These are phyloP conservation scores for Drosophila prosaltans DNA, from an alignment of 1,140 invertebrate genomes.

Conservation along the genomic window DNA sequence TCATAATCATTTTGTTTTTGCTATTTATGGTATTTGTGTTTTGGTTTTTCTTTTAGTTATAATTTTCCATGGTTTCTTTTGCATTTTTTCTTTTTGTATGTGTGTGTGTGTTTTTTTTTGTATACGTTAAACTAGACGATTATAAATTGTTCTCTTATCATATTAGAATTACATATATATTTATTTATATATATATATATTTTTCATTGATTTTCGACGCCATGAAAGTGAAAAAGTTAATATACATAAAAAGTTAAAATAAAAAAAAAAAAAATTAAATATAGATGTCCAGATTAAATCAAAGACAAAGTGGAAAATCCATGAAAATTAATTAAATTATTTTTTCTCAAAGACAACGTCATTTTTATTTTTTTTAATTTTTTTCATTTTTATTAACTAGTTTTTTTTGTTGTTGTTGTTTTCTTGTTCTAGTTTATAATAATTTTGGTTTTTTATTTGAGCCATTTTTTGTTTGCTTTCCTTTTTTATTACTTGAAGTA, in stretches of 20 bases:
- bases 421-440: constrained; percentile 1
- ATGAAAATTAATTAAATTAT: neutral
- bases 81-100: constrained; percentile 44
- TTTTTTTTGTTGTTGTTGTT: constrained; percentile 18
- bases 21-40: neutral
- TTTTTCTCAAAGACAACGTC: constrained; percentile 18
- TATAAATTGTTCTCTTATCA: constrained; percentile 65
- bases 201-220: constrained; percentile 36
- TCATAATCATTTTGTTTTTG: constrained; percentile 6
- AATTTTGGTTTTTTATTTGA: constrained; percentile 34
- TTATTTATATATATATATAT: constrained; percentile 29
- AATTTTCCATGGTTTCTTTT: constrained; percentile 37
- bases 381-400: constrained; percentile 34
- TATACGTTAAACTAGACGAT: constrained; percentile 70
- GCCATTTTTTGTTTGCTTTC: constrained; percentile 36
- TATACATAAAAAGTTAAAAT: constrained; percentile 20
- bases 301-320: neutral
- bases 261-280: constrained; percentile 27
- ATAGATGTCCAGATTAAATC: neutral
- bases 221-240: constrained; percentile 28
- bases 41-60: constrained; percentile 34
- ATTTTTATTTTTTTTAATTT: neutral
- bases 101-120: constrained; percentile 23
- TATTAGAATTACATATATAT: constrained; percentile 26
- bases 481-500: constrained; percentile 62